phyloP scores from a whole-genome alignment of 2,888 invertebrate genomes.

The Heliconius hortense region DNA sequence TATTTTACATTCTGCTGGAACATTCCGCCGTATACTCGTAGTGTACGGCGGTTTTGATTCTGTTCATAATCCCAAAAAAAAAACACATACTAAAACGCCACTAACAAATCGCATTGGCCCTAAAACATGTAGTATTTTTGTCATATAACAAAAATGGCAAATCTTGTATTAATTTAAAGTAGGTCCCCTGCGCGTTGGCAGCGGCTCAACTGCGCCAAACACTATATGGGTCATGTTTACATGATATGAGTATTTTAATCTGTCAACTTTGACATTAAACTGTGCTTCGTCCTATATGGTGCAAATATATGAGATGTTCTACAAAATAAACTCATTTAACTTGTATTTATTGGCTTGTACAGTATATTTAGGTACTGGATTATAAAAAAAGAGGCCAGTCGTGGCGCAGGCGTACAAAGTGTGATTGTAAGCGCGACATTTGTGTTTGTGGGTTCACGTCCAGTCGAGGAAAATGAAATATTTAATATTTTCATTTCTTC shows the following conservation, averaged over 20 bases:
- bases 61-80: background rate
- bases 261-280: slow-evolving; percentile 42
- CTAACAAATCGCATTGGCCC: background rate
- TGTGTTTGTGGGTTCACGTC: no score
- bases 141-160: slow-evolving; percentile 16
- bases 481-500: no score
- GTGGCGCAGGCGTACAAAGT: no score
- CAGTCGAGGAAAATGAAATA: no score
- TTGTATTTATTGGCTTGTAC: background rate
- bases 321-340: background rate
- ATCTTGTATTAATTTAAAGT: slow-evolving; percentile 32
- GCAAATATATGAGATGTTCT: slow-evolving; percentile 5
- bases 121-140: background rate
- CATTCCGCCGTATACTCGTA: background rate
- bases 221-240: slow-evolving; percentile 43
- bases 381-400: background rate
- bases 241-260: slow-evolving; percentile 40
- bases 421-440: no score
- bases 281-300: slow-evolving; percentile 17
- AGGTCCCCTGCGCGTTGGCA: slow-evolving; percentile 41
- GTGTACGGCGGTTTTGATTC: no score
- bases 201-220: slow-evolving; percentile 39
- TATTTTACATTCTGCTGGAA: background rate
- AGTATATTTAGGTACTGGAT: background rate
- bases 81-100: background rate